Evolutionary conservation across 2,113 vertebrate species (phyloP), one percentile per base, ranked within the genome.

Genomic region (Anoplopoma fimbria): DNA sequence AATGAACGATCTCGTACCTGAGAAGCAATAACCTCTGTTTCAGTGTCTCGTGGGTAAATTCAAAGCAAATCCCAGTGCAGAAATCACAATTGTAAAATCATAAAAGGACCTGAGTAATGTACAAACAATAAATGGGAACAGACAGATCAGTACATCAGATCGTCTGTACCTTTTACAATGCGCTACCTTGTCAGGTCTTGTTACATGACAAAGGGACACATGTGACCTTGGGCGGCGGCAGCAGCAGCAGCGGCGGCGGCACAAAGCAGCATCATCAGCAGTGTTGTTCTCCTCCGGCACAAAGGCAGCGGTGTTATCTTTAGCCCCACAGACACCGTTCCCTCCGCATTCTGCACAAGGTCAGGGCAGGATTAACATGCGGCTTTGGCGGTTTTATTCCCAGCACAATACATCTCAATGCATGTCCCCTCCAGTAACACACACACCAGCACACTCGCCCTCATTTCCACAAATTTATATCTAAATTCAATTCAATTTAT

Each of bases 241-340:
- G 75, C 82, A 2, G 69, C 42, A 19, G 77, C 38, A 31, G 57
- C 80, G 17, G 79, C 73, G 17, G 83, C 61, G 38, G 77, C 84
- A 75, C 79, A 91, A 92, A 93, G 83, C 87, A 79, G 90, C 91
- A 86, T 89, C 82, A 90, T 93, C 92, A 94, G 93, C 90, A 92
- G 25, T 88, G 91, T 90, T 79, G 92, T 87, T 87, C 91, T 91
- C 84, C 87, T 86, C 69, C 65, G 75, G 82, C 85, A 93, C 89
- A 92, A 91, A 90, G 82, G 88, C 88, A 81, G 86, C 45, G 36
- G 65, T 83, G 89, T 92, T 94, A 91, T 93, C 92, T 92, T 89
- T 91, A 85, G 87, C 82, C 85, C 83, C 81, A 85, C 91, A 89
- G 92, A 90, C 85, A 80, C 86, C 33, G 57, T 86, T 89, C 69